These are phyloP conservation scores for Lochmaea crataegi DNA, from an alignment of 2,888 invertebrate species.

Conservation along the genomic window DNA sequence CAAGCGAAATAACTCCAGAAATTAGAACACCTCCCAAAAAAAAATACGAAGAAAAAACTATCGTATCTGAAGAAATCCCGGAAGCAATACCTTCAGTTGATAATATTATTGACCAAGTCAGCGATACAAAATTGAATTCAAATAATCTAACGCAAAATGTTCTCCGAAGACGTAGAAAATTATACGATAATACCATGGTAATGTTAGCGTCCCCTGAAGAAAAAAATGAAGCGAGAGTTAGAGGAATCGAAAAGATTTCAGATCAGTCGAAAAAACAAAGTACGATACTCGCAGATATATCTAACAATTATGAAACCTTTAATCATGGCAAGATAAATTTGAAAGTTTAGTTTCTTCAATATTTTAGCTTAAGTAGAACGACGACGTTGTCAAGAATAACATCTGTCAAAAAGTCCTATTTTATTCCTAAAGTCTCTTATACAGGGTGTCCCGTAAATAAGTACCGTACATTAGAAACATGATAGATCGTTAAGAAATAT, in stretches of 20 bases:
- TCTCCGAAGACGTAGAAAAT: background rate
- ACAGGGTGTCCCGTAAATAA: no score
- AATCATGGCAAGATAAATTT: constrained; percentile 2
- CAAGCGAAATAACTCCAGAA: no score
- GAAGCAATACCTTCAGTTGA: no score
- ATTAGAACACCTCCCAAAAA: no score
- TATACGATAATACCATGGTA: background rate
- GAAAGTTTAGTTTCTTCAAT: background rate
- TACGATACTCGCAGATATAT: background rate
- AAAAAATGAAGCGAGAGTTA: background rate
- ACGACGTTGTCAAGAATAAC: no score
- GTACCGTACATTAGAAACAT: no score
- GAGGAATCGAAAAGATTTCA: background rate
- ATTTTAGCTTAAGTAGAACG: background rate
- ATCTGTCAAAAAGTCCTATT: no score
- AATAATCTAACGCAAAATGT: background rate
- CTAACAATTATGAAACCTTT: background rate
- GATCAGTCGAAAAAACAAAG: background rate
- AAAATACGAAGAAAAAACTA: no score
- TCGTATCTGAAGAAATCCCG: no score
- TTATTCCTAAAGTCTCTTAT: no score
- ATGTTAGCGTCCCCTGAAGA: background rate
- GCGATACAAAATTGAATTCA: background rate
- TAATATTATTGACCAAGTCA: no score
- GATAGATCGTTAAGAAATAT: no score